Evolutionary conservation across 2,113 vertebrate genomes (phyloP).

Genomic region (Brachypodius melanocephalos): DNA sequence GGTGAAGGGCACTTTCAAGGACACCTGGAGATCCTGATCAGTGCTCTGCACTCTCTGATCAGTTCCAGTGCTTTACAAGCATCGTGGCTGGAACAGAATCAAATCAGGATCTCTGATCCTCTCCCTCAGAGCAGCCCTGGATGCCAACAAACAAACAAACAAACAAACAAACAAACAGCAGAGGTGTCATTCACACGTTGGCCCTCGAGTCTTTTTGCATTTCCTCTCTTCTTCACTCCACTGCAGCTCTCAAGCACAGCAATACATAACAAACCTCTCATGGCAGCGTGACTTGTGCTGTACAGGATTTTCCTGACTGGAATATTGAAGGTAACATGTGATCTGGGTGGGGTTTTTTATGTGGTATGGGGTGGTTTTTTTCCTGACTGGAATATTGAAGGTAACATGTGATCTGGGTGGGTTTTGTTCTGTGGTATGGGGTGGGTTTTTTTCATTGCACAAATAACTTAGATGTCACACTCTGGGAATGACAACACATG

Average conservation of each 20-base stretch:
- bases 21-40: neutral
- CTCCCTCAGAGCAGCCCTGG: neutral
- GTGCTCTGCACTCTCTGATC: neutral
- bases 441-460: neutral
- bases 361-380: too few relatives aligned
- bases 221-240: neutral
- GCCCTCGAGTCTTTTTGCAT: neutral
- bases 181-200: neutral
- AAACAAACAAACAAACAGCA: neutral
- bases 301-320: neutral
- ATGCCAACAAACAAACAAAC: neutral
- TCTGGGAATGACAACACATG: neutral
- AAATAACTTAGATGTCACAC: neutral
- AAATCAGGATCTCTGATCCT: neutral
- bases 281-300: fast-evolving
- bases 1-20: slow-evolving; percentile 33
- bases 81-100: neutral
- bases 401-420: neutral
- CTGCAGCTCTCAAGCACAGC: neutral
- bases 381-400: neutral
- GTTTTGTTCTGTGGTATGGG: too few relatives aligned
- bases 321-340: neutral
- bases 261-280: neutral
- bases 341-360: neutral
- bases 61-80: neutral